Evolutionary conservation across 2,797 vertebrate genomes (phyloP), one percentile per base, ranked within the genome.

Genomic region (Scolopax bukidnonensis): DNA sequence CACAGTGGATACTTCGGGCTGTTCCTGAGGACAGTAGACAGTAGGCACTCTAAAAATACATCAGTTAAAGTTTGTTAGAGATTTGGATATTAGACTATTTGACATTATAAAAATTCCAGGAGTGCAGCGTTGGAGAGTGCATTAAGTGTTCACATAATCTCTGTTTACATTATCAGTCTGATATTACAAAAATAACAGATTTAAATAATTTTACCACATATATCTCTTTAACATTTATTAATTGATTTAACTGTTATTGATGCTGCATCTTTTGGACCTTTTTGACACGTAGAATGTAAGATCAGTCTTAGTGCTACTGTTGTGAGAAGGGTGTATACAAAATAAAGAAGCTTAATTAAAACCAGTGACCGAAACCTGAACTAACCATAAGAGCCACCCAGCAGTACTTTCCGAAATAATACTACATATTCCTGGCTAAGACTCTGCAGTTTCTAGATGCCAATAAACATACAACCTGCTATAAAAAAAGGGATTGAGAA

Each of bases 401-500:
- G 21, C 30, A 84, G 38, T 38, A 38, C 50, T 81, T 93, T 91
- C 32, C 56, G 78, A 90, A 87, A 59, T 90, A 27, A 50, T 91
- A 73, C 74, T 93, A 53, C 41, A 18, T 93, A 41, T 67, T 96
- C 60, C 79, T 82, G 79, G 40, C 50, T 74, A 83, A 68, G 53
- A 8, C 32, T 92, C 94, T 69, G 77, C 70, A 94, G 68, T 69
- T 96, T 76, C 47, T 54, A 83, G 47, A 63, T 82, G 81, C 91
- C 51, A 74, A 80, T 96, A 78, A 94, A 57, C 2, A 2, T 83
- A 70, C 67, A 78, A 91, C 51, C 63, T 90, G 53, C 90, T 95
- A 85, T 89, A 94, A 96, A 95, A 54, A 79, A 96, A 81, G 47
- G 81, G 85, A 86, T 88, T 59, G 71, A 67, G 75, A 94, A 96